Percentiles rank a stretch among this genome's conserved stretches.
Evolutionary conservation across 2,113 vertebrate species (phyloP).

Genomic region (Miniopterus natalensis): DNA sequence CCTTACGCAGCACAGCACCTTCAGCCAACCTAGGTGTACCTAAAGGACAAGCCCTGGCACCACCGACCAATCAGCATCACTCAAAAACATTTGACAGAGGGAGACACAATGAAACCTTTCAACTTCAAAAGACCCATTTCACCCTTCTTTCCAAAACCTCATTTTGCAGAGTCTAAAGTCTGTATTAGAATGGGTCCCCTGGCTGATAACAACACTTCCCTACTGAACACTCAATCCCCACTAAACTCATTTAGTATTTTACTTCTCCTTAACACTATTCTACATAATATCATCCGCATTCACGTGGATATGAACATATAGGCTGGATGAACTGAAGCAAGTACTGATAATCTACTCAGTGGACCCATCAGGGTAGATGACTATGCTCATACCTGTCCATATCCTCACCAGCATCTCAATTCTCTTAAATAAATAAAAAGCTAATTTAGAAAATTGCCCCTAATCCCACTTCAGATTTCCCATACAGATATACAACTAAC

Average conservation of each 20-base stretch:
- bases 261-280: background rate
- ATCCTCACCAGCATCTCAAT: background rate
- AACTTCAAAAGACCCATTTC: background rate
- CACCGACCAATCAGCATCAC: background rate
- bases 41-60: background rate
- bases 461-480: background rate
- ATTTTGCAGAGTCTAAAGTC: background rate
- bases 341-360: background rate
- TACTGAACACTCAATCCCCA: background rate
- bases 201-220: background rate
- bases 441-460: slow-evolving; percentile 10
- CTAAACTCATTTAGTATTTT: background rate
- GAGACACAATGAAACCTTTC: background rate
- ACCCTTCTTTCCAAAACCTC: background rate
- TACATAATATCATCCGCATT: too few relatives aligned
- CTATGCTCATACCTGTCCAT: background rate
- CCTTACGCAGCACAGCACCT: background rate
- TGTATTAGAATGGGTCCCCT: background rate
- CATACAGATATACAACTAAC: background rate
- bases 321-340: background rate
- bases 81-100: background rate
- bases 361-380: background rate
- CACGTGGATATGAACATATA: background rate
- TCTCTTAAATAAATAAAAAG: background rate
- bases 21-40: background rate